Conservation (phyloP, 2,113 vertebrate species). For the Vombatus ursinus region DNA sequence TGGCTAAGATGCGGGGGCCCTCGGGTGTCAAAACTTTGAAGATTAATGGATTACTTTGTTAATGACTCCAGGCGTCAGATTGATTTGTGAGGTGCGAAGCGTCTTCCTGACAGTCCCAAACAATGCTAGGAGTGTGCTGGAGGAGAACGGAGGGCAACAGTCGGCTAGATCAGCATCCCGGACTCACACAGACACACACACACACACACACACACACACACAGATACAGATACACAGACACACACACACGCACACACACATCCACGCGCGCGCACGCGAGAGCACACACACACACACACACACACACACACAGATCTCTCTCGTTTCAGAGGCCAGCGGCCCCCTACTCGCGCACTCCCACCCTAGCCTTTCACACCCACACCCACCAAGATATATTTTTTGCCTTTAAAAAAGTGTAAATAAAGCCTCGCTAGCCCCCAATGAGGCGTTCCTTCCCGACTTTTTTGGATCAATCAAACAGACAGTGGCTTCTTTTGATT, state of each 20-base stretch:
- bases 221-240: neutral
- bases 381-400: constrained; percentile 72
- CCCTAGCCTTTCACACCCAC: constrained; percentile 60
- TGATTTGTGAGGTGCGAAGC: constrained; percentile 92
- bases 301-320: constrained; percentile 65
- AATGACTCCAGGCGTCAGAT: constrained; percentile 91
- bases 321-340: constrained; percentile 77
- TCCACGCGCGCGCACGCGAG: no score
- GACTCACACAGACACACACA: constrained; percentile 52
- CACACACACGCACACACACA: neutral
- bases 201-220: no score
- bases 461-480: constrained; percentile 99
- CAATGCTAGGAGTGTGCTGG: constrained; percentile 91
- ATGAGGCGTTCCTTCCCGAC: constrained; percentile 96
- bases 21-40: constrained; percentile 91
- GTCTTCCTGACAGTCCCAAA: constrained; percentile 94
- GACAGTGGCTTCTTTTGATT: constrained; percentile 99
- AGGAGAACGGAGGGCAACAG: constrained; percentile 85
- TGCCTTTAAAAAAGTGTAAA: constrained; percentile 91
- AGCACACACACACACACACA: no score
- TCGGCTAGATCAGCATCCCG: constrained; percentile 76
- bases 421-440: constrained; percentile 94
- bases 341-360: constrained; percentile 58
- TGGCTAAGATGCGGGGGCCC: constrained; percentile 80
- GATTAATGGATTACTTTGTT: constrained; percentile 94